phyloP scores from a whole-genome alignment of 2,797 vertebrate genomes.

The Enteromius trimaculatus region DNA sequence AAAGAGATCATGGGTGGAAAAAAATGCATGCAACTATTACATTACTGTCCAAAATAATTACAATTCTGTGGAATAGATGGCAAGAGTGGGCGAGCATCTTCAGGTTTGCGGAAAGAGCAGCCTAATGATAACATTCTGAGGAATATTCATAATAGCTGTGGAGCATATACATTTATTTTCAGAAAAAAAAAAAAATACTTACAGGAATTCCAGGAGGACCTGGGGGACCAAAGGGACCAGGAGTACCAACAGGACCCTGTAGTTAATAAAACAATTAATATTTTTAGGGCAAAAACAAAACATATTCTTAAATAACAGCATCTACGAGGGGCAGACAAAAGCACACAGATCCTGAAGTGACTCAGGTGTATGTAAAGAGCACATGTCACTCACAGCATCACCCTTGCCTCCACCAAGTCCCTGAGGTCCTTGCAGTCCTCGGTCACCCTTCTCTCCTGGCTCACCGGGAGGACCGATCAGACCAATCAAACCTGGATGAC shows the following conservation, averaged over 20 bases:
- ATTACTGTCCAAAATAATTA: background rate
- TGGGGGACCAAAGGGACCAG: slow-evolving; percentile 92
- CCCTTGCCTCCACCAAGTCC: slow-evolving; percentile 90
- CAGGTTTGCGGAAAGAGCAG: background rate
- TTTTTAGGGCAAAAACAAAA: background rate
- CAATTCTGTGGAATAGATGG: background rate
- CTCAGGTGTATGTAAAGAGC: slow-evolving; percentile 15
- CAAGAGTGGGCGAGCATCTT: background rate
- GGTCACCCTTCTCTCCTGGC: slow-evolving; percentile 87
- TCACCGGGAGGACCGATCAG: slow-evolving; percentile 84
- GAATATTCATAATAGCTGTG: background rate
- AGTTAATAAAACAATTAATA: slow-evolving; percentile 8
- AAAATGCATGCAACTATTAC: background rate
- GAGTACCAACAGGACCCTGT: slow-evolving; percentile 84
- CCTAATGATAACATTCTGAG: background rate
- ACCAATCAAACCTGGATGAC: slow-evolving; percentile 84
- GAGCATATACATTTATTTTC: background rate
- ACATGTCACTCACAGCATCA: slow-evolving; percentile 83
- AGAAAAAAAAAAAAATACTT: slow-evolving; percentile 69
- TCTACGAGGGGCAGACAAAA: background rate
- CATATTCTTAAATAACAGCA: background rate
- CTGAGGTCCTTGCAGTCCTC: slow-evolving; percentile 92
- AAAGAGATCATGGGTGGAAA: background rate
- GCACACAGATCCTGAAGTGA: background rate
- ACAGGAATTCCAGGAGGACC: slow-evolving; percentile 95